These are phyloP conservation scores for Triplophysa yarkandensis DNA, from an alignment of 2,797 vertebrate genomes.

Conservation along the genomic window DNA sequence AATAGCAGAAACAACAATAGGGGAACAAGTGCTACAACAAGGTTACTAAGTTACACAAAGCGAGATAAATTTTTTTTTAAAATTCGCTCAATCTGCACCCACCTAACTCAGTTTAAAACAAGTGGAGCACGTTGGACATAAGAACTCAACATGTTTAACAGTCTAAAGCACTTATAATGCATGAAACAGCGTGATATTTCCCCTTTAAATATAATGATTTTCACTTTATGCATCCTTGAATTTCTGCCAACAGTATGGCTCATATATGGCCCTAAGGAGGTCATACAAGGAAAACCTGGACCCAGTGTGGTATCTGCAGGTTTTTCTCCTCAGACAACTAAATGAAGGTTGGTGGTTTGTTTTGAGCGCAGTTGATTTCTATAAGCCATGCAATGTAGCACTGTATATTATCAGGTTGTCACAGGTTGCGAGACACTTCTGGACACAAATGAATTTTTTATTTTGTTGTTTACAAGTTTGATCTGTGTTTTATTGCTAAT, in stretches of 20 bases:
- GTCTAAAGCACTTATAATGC: too few species aligned
- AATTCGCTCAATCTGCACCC: too few species aligned
- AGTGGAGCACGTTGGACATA: too few species aligned
- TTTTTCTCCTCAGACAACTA: conserved; percentile 63
- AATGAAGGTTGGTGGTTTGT: conserved; percentile 55
- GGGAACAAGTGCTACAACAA: too few species aligned
- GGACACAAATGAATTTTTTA: conserved; percentile 3
- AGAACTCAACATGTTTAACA: too few species aligned
- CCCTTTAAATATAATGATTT: too few species aligned
- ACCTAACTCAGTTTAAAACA: too few species aligned
- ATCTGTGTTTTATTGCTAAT: not conserved
- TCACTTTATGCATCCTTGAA: too few species aligned
- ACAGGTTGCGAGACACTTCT: conserved; percentile 1
- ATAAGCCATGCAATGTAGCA: conserved; percentile 10
- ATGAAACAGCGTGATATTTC: too few species aligned
- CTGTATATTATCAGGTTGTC: not conserved
- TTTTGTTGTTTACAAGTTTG: conserved; percentile 24
- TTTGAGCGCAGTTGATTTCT: not conserved
- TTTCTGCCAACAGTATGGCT: not conserved
- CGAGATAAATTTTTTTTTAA: too few species aligned
- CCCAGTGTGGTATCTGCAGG: conserved; percentile 60
- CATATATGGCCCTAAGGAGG: conserved; percentile 61
- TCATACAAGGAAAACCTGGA: conserved; percentile 58
- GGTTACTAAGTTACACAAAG: too few species aligned
- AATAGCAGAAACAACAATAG: too few species aligned